A percentile compares a stretch with the other conserved stretches of the same genome.
Evolutionary conservation across 2,797 vertebrate genomes (phyloP).

Genomic region (Pyrocephalus nanus): DNA sequence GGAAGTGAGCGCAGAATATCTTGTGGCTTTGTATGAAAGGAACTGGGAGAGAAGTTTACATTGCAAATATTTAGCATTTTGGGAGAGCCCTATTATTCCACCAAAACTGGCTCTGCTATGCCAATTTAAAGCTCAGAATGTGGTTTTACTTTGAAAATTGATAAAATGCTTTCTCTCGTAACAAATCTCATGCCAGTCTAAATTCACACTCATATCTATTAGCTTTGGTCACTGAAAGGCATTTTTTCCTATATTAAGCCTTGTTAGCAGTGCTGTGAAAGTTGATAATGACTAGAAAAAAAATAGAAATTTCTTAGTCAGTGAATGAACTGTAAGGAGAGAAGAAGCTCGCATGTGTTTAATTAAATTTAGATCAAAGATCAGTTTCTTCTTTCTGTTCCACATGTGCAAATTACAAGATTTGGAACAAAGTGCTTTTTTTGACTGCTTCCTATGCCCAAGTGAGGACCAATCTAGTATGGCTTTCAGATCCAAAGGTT

Average conservation of each 20-base stretch:
- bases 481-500: neutral
- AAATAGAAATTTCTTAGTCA: neutral
- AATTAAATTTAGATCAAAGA: constrained; percentile 52
- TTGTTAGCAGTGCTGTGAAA: neutral
- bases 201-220: neutral
- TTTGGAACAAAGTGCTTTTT: neutral
- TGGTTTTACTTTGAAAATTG: neutral
- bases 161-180: neutral
- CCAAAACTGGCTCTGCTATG: neutral
- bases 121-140: neutral
- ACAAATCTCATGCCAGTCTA: neutral
- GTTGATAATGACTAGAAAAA: neutral
- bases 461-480: neutral
- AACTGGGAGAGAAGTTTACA: neutral
- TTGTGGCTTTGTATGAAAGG: neutral
- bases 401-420: neutral
- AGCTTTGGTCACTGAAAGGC: neutral
- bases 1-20: neutral
- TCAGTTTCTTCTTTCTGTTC: neutral
- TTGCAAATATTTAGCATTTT: neutral
- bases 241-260: neutral
- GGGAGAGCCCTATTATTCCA: neutral
- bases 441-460: neutral
- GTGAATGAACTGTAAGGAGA: neutral
- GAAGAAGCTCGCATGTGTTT: neutral